phyloP scores from a whole-genome alignment of 2,797 vertebrate species.

The Ibycter americanus region DNA sequence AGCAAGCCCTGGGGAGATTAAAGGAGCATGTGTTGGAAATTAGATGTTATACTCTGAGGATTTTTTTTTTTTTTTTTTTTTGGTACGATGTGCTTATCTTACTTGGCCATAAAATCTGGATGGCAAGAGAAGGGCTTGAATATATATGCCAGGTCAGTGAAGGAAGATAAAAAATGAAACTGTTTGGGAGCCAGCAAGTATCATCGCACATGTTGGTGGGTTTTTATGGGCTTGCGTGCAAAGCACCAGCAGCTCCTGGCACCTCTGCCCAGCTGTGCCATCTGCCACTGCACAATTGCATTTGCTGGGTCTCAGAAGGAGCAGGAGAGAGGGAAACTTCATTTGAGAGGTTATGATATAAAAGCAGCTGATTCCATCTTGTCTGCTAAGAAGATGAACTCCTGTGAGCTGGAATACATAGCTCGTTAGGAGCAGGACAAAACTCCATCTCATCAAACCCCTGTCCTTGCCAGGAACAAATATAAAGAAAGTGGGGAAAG shows the following conservation, averaged over 20 bases:
- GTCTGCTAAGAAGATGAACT: neutral
- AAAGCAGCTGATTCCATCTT: neutral
- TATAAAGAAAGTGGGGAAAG: neutral
- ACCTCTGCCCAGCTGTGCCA: neutral
- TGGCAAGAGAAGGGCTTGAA: neutral
- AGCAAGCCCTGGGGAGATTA: neutral
- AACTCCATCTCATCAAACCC: neutral
- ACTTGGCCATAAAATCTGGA: neutral
- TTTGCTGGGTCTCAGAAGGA: neutral
- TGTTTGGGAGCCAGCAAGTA: neutral
- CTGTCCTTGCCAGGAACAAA: neutral
- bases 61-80: neutral
- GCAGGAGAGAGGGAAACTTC: neutral
- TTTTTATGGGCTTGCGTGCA: fast-evolving
- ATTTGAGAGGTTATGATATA: neutral
- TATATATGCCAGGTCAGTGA: neutral
- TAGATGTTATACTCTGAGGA: neutral
- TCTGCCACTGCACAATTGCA: neutral
- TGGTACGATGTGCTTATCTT: neutral
- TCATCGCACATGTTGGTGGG: fast-evolving
- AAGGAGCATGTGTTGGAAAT: neutral
- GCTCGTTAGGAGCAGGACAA: neutral
- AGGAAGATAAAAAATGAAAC: neutral
- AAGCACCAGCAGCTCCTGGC: neutral
- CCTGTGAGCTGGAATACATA: neutral